A percentile compares a stretch with the other conserved stretches of the same genome.
Conservation (phyloP, 2,888 invertebrate species). For the Caenorhabditis zanzibari region DNA sequence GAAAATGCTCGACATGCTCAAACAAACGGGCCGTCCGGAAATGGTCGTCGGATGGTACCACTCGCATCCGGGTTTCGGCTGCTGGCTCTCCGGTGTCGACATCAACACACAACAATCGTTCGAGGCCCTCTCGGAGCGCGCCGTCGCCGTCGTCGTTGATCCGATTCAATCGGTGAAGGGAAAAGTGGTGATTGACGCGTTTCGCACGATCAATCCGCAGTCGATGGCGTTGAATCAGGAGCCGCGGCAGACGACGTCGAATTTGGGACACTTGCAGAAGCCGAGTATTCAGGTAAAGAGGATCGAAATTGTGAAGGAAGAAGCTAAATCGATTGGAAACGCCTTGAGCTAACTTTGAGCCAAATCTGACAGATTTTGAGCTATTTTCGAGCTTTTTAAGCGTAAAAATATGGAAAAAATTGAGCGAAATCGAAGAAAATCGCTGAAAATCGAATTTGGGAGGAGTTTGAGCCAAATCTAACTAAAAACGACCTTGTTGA, state of each 20-base stretch:
- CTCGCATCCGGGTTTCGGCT: slow-evolving; percentile 99
- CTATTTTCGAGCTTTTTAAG: too few relatives aligned
- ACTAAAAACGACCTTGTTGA: too few relatives aligned
- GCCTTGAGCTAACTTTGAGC: too few relatives aligned
- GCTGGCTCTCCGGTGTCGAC: slow-evolving; percentile 97
- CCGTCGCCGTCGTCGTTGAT: slow-evolving; percentile 99
- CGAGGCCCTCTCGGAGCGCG: slow-evolving; percentile 97
- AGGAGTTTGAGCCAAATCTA: too few relatives aligned
- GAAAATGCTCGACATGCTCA: slow-evolving; percentile 98
- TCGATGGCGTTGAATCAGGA: slow-evolving; percentile 99
- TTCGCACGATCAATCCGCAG: slow-evolving; percentile 98
- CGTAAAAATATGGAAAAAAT: too few relatives aligned
- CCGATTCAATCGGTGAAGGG: slow-evolving; percentile 99
- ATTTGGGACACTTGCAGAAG: slow-evolving; percentile 97
- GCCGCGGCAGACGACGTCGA: slow-evolving; percentile 98
- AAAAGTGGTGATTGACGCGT: slow-evolving; percentile 97
- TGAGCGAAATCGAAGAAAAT: too few relatives aligned
- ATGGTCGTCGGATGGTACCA: slow-evolving; percentile 99
- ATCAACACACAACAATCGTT: slow-evolving; percentile 99
- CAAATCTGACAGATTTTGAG: too few relatives aligned
- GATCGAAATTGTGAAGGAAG: not conserved
- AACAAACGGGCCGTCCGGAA: slow-evolving; percentile 97
- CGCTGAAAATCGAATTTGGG: too few relatives aligned
- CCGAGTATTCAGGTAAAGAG: slow-evolving; percentile 91
- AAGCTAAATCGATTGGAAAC: too few relatives aligned